A percentile compares a stretch with the other conserved stretches of the same genome.
These are phyloP conservation scores for Gadus macrocephalus DNA, from an alignment of 2,113 vertebrate species.

Conservation along the genomic window DNA sequence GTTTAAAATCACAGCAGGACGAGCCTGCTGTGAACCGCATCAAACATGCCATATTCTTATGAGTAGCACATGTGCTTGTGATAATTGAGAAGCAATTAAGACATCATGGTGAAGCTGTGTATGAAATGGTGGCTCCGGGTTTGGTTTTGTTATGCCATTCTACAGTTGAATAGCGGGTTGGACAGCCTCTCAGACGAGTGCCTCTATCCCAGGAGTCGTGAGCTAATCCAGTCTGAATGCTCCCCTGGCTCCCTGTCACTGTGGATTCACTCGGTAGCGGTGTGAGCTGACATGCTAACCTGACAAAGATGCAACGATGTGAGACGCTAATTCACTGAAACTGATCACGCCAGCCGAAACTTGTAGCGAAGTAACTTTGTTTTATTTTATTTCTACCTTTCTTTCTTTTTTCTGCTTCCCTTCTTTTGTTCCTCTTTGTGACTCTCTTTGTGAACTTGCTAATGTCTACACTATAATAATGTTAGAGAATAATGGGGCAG, in stretches of 20 bases:
- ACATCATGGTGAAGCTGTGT: too few relatives aligned
- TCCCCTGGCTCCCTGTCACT: conserved; percentile 50
- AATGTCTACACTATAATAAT: too few relatives aligned
- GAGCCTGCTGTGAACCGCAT: too few relatives aligned
- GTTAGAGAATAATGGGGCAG: too few relatives aligned
- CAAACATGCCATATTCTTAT: too few relatives aligned
- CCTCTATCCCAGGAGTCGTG: conserved; percentile 18
- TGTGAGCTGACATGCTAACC: conserved; percentile 19
- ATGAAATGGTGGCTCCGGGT: too few relatives aligned
- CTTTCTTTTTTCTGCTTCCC: background rate
- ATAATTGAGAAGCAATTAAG: too few relatives aligned
- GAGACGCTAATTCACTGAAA: conserved; percentile 18
- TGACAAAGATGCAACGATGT: conserved; percentile 39
- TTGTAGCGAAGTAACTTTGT: background rate
- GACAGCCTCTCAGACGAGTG: background rate
- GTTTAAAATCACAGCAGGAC: too few relatives aligned
- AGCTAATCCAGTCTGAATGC: conserved; percentile 10
- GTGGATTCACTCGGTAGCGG: conserved; percentile 4
- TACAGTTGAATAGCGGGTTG: background rate
- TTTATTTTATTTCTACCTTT: background rate
- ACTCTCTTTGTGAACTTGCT: too few relatives aligned
- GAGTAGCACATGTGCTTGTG: too few relatives aligned
- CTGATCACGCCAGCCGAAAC: conserved; percentile 13
- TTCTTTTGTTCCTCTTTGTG: background rate
- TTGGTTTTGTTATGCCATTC: too few relatives aligned